Percentiles rank a stretch among this genome's conserved stretches.
These are phyloP conservation scores for Danio rerio DNA, from an alignment of 2,113 vertebrate species.

Conservation along the genomic window GRCz12tu NC_133178.1:36694501-36695000, in stretches of 20 bases:
- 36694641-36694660: conserved; percentile 43
- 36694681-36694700: conserved; percentile 34
- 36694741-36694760: conserved; percentile 68
- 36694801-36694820: conserved; percentile 8
- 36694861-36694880: no score
- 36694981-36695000: conserved; percentile 40
- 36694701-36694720: conserved; percentile 73
- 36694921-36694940: conserved; percentile 37
- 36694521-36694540: conserved; percentile 69
- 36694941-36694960: conserved; percentile 37
- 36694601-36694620: conserved; percentile 38
- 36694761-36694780: conserved; percentile 50
- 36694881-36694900: no score
- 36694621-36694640: conserved; percentile 46
- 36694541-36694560: conserved; percentile 70
- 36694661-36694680: conserved; percentile 47
- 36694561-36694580: neutral
- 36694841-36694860: no score
- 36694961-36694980: conserved; percentile 57
- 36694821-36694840: neutral
- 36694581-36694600: conserved; percentile 16
- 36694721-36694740: conserved; percentile 76
- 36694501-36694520: conserved; percentile 50
- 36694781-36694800: conserved; percentile 51
- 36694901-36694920: conserved; percentile 8